Conservation (phyloP, 2,888 invertebrate genomes). For the Eupithecia exiguata region DNA sequence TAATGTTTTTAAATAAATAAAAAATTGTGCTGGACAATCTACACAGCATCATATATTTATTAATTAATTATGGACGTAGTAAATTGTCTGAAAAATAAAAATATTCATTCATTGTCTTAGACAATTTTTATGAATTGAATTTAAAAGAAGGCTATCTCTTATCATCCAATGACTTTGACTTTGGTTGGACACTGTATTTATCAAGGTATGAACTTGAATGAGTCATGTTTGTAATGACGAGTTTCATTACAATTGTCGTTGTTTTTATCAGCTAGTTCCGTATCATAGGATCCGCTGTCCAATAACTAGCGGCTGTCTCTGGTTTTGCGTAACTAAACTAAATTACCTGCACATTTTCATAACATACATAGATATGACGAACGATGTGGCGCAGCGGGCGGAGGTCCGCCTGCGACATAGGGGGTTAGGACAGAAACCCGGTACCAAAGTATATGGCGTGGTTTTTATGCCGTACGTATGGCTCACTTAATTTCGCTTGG, state of each 20-base stretch:
- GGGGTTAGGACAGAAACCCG: neutral
- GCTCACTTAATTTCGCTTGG: conserved; percentile 25
- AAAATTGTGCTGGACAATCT: no score
- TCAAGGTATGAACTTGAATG: neutral
- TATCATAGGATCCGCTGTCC: conserved; percentile 15
- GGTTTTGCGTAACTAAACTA: neutral
- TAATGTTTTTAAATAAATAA: neutral
- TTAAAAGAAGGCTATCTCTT: conserved; percentile 4
- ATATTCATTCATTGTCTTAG: neutral
- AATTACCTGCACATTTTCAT: neutral
- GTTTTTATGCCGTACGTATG: conserved; percentile 21
- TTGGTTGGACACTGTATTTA: conserved; percentile 7
- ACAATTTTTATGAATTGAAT: neutral
- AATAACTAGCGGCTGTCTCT: conserved; percentile 3
- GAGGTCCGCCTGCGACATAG: no score
- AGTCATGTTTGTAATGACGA: conserved; percentile 21
- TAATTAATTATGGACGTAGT: no score
- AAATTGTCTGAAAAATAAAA: no score
- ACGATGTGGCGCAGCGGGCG: neutral
- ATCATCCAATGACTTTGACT: conserved; percentile 19
- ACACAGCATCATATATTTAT: no score
- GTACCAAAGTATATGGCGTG: neutral
- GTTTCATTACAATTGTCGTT: conserved; percentile 20
- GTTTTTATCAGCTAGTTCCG: conserved; percentile 26
- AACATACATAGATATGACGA: neutral